Evolutionary conservation across 2,797 vertebrate species (phyloP), one percentile per base, ranked within the genome.

Genomic region (Enoplosus armatus): DNA sequence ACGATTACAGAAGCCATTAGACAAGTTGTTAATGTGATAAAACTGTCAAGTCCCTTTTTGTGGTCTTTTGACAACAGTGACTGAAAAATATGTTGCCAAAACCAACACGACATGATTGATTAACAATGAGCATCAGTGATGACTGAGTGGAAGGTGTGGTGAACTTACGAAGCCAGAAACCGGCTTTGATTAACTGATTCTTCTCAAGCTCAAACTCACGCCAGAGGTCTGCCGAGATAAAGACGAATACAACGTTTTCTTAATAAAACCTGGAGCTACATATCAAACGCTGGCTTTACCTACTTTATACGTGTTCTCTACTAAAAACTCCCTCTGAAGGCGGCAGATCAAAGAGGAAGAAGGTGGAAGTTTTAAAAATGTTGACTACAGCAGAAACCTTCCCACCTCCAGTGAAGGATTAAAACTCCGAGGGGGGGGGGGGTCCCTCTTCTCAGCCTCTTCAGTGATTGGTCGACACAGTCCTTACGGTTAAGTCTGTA

Each of bases 81-180:
- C 39, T n/a, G 39, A 60, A 11, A 35, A 65, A 8, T 9, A 9
- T 22, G 9, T 51, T 56, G 63, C 62, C 20, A 71, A 72, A 74
- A 66, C 20, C 59, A 82, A 68, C 72, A 37, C 3, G 18, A 5
- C 18, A 3, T 18, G 65, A 24, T 4, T 22, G 24, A 53, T 10
- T 41, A 62, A 74, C 64, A 56, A 48, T 14, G 55, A 63, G 26
- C 2, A 58, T 70, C 59, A 51, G 26, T 48, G 56, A 65, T 55
- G n/a, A 37, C 48, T 16, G 47, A 58, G 9, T 18, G 18, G 39
- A 54, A 69, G 83, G 64, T 33, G 75, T 77, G 79, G 72, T 45
- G 7, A 41, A 26, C 16, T 6, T 26, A 51, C 45, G 53, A 45
- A 10, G 6, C 33, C 61, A n/a, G 20, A 71, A 60, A 47, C 48